phyloP scores from a whole-genome alignment of 2,113 vertebrate species.

The Ptychochromis oligacanthus region DNA sequence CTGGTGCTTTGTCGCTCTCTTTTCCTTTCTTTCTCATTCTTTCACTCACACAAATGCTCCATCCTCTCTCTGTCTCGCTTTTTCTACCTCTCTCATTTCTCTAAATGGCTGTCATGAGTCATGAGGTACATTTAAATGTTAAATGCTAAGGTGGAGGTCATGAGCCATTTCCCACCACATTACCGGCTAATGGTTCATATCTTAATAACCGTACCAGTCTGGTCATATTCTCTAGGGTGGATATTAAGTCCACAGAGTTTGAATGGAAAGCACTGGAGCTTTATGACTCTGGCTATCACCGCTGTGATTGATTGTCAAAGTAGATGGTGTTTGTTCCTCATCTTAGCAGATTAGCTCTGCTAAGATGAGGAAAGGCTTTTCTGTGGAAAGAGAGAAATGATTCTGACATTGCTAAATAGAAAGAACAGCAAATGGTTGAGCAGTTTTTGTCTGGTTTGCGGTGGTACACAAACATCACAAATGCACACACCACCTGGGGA shows the following conservation, averaged over 20 bases:
- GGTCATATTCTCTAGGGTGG: constrained; percentile 59
- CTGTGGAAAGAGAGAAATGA: constrained; percentile 19
- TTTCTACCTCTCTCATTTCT: constrained; percentile 14
- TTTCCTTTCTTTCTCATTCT: not conserved
- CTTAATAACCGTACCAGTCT: constrained; percentile 73
- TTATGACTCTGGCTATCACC: constrained; percentile 15
- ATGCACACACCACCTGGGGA: constrained; percentile 6
- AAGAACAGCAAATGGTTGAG: not conserved
- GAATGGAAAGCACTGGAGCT: constrained; percentile 33
- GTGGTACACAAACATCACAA: not conserved
- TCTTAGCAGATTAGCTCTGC: constrained; percentile 33
- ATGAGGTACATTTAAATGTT: constrained; percentile 74
- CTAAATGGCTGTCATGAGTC: constrained; percentile 70
- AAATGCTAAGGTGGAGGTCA: constrained; percentile 78
- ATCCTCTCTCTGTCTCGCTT: not conserved
- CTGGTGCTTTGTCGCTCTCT: constrained; percentile 2
- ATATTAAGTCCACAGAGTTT: constrained; percentile 54
- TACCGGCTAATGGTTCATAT: constrained; percentile 77
- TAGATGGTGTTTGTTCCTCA: constrained; percentile 36
- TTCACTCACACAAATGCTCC: constrained; percentile 1
- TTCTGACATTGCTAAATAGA: not conserved
- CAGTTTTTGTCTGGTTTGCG: not conserved
- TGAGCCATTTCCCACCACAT: constrained; percentile 76
- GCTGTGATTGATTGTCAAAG: constrained; percentile 22
- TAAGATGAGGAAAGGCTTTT: constrained; percentile 36